Conservation (phyloP, 2,888 invertebrate species). For the Amphipoea oculea region DNA sequence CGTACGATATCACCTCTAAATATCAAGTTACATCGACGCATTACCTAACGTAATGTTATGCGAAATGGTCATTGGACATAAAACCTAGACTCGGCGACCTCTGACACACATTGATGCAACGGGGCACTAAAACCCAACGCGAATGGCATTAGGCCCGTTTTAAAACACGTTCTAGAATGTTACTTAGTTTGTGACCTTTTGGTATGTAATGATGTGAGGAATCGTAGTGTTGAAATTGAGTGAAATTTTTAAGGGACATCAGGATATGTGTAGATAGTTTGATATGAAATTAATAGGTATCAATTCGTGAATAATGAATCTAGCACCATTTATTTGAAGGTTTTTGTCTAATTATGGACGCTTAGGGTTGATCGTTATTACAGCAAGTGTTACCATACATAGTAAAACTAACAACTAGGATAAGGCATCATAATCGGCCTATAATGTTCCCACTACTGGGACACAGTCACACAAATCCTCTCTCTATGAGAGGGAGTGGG, state of each 20-base stretch:
- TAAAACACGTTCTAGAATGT: constrained; percentile 67
- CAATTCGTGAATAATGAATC: neutral
- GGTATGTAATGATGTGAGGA: constrained; percentile 52
- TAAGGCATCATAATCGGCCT: neutral
- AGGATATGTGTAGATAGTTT: neutral
- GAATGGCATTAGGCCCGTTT: constrained; percentile 65
- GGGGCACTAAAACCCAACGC: constrained; percentile 62
- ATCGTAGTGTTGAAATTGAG: constrained; percentile 61
- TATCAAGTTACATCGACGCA: constrained; percentile 59
- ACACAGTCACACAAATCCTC: neutral
- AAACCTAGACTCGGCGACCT: constrained; percentile 73
- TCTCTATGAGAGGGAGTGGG: neutral
- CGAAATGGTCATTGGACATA: constrained; percentile 74
- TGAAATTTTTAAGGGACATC: constrained; percentile 47
- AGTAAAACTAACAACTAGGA: neutral
- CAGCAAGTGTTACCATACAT: neutral
- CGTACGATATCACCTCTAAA: constrained; percentile 57
- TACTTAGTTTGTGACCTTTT: constrained; percentile 66
- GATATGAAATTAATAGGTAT: neutral
- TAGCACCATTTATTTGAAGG: neutral
- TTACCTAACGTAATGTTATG: constrained; percentile 70
- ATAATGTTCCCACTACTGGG: neutral
- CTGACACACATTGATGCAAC: constrained; percentile 68
- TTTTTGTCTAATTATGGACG: neutral
- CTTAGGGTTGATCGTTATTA: neutral